Base-by-base conservation (phyloP, 1,140 invertebrate species). In the Bombus ignitus region DNA sequence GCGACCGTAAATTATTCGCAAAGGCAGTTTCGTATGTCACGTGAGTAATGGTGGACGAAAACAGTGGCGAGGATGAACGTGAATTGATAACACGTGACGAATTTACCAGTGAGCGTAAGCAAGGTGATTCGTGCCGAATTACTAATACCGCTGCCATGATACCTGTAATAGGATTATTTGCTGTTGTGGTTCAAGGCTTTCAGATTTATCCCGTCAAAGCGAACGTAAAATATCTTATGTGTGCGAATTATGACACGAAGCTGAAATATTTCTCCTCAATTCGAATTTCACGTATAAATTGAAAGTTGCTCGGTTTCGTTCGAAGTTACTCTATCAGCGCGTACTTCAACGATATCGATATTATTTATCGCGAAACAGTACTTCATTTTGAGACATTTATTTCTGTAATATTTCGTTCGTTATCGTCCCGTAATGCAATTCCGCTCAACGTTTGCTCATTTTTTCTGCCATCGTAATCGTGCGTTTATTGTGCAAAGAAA, bases 91-190 rank as follows among this genome's bases (percentile, higher is more conserved):
- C 73, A 28, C 62, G 65, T 59, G 65, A 78, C 75, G 75, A 71
- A 59, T 44, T 59, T 47, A 71, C 5, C 22, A 28, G 28, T 12
- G 39, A 70, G 39, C 15, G 35, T 59, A 35, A 47, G 53, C 74
- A 59, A 84, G 75, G 35, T 22, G 66, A 70, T 44, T 79, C 75
- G 47, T 44, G n/a, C 22, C 44, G n/a, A 70, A 59, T 59, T 42
- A n/a, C 68, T 72, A 59, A 84, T 44, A 39, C 39, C 25, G 25
- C 72, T 32, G 13, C 42, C 53, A 12, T 18, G 83, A 80, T 70
- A n/a, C 66, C 53, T 44, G 32, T 84, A 84, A 84, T 65, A 39
- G 62, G 83, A 84, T 84, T 84, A 84, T 12, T 70, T 53, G 37
- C 22, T 8, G 8, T 47, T 22, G 35, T 35, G 57, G 37, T 59